Percentiles rank a stretch among this genome's conserved stretches.
Conservation (phyloP, 2,113 vertebrate species). For the Sinocyclocheilus grahami region DNA sequence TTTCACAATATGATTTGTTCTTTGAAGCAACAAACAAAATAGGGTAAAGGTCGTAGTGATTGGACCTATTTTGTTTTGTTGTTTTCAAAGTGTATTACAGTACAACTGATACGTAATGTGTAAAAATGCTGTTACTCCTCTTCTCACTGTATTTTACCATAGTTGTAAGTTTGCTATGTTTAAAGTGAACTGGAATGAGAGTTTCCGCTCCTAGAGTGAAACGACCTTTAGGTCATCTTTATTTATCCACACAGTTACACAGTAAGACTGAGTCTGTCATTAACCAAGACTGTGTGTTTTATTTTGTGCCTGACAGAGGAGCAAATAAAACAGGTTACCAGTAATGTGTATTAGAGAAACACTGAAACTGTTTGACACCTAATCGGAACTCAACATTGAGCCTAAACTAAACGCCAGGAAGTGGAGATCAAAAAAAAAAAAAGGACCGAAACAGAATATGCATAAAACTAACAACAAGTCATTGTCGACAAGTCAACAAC, state of each 20-base stretch:
- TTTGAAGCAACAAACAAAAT: conserved; percentile 3
- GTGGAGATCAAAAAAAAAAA: neutral
- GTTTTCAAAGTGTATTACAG: neutral
- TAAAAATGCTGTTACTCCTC: neutral
- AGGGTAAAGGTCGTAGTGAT: neutral
- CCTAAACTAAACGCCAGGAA: neutral
- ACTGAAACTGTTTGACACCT: neutral
- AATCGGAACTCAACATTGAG: neutral
- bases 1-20: conserved; percentile 8
- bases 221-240: conserved; percentile 59
- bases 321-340: conserved; percentile 17
- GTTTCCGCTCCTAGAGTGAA: conserved; percentile 41
- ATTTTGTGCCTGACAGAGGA: conserved; percentile 3
- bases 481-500: neutral
- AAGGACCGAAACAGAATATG: neutral
- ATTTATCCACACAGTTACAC: conserved; percentile 57
- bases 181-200: conserved; percentile 44
- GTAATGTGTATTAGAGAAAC: neutral
- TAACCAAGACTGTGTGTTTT: conserved; percentile 43
- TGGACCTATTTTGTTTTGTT: neutral
- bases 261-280: conserved; percentile 54
- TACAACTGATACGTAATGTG: neutral
- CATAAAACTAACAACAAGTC: neutral
- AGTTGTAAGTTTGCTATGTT: neutral
- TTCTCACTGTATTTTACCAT: neutral